Percentiles rank a stretch among this genome's conserved stretches.
phyloP scores from a whole-genome alignment of 1,140 invertebrate genomes.

The Physella acuta region DNA sequence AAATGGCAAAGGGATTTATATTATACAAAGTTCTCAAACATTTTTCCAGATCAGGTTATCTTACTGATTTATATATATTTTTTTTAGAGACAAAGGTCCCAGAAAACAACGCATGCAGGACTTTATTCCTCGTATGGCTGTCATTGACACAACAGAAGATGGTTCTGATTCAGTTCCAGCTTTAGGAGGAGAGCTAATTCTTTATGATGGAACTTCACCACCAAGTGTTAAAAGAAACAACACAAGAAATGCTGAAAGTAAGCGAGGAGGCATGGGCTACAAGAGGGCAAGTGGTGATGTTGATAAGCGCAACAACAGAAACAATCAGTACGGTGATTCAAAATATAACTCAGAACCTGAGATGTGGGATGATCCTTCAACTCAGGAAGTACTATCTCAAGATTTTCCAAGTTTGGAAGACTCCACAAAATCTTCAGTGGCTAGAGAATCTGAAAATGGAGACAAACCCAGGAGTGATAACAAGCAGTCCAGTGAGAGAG shows the following conservation, averaged over 20 bases:
- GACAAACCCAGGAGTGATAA: not conserved
- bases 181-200: conserved; percentile 14
- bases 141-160: conserved; percentile 29
- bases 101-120: conserved; percentile 29
- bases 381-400: too few relatives aligned
- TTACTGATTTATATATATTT: too few relatives aligned
- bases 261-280: conserved; percentile 23
- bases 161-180: conserved; percentile 12
- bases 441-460: too few relatives aligned
- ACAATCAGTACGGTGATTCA: too few relatives aligned
- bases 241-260: not conserved
- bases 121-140: conserved; percentile 31
- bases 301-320: conserved; percentile 2
- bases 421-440: too few relatives aligned
- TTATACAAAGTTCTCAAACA: too few relatives aligned
- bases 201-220: not conserved
- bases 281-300: not conserved
- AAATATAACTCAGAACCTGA: too few relatives aligned
- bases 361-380: too few relatives aligned
- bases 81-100: not conserved
- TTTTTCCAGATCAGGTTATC: too few relatives aligned
- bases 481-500: not conserved
- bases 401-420: conserved; percentile 14
- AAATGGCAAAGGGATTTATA: too few relatives aligned
- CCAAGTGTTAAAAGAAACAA: conserved; percentile 13